Conservation (phyloP, 1,140 invertebrate genomes). For the Chironomus tepperi region DNA sequence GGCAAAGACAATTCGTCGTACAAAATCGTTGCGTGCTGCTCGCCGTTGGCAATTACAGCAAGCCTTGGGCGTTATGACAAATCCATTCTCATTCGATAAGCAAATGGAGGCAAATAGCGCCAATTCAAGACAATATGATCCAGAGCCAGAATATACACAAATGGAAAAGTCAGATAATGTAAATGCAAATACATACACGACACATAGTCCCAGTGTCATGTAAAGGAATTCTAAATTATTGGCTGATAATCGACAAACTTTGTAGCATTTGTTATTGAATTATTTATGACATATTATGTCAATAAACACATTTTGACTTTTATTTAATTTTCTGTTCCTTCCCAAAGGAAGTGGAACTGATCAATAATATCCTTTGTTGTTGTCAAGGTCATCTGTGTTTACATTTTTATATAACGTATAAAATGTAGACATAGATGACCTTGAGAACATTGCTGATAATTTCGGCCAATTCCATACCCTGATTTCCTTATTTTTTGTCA, state of each 20-base stretch:
- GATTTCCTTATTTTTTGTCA: no score
- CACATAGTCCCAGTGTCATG: slow-evolving; percentile 38
- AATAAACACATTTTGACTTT: neutral
- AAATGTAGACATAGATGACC: no score
- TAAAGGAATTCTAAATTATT: slow-evolving; percentile 25
- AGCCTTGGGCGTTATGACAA: slow-evolving; percentile 41
- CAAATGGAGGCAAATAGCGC: slow-evolving; percentile 33
- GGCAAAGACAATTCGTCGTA: slow-evolving; percentile 68
- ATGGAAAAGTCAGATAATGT: slow-evolving; percentile 31
- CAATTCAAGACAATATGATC: slow-evolving; percentile 32
- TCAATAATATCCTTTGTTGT: no score
- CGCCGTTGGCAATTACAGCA: slow-evolving; percentile 57
- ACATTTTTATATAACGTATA: no score
- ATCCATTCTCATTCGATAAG: slow-evolving; percentile 19
- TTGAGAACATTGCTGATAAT: no score
- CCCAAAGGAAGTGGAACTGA: no score
- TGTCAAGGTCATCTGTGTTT: no score
- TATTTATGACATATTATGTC: neutral
- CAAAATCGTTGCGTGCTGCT: slow-evolving; percentile 61
- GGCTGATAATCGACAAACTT: neutral
- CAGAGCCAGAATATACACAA: slow-evolving; percentile 36
- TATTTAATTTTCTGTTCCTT: neutral
- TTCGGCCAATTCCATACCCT: no score
- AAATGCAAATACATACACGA: slow-evolving; percentile 33
- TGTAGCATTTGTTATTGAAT: neutral